Evolutionary conservation across 2,888 invertebrate genomes (phyloP).

Genomic region (Alviniconcha strummeri): DNA sequence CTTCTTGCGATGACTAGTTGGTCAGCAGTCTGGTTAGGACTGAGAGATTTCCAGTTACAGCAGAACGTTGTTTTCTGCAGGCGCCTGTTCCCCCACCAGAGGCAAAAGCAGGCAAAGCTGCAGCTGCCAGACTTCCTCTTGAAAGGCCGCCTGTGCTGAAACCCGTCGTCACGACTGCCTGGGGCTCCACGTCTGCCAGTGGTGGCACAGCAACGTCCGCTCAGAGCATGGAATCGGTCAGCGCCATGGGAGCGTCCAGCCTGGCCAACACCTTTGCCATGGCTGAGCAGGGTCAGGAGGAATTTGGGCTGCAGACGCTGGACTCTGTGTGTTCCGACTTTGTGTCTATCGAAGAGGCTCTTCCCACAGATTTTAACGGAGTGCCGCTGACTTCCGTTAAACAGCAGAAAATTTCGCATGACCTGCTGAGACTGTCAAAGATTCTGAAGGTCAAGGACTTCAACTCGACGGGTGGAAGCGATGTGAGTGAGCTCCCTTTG

Average conservation of each 20-base stretch:
- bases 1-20: no score
- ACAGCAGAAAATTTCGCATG: conserved; percentile 64
- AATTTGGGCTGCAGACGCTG: conserved; percentile 44
- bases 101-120: neutral
- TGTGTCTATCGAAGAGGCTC: conserved; percentile 58
- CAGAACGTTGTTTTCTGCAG: neutral
- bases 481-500: conserved; percentile 36
- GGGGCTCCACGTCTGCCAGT: conserved; percentile 12
- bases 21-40: no score
- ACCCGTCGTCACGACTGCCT: conserved; percentile 27
- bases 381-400: conserved; percentile 59
- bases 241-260: conserved; percentile 30
- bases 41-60: no score
- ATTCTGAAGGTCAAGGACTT: conserved; percentile 62
- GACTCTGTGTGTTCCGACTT: conserved; percentile 64
- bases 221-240: conserved; percentile 1
- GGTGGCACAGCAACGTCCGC: neutral
- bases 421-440: conserved; percentile 58
- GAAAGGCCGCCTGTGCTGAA: conserved; percentile 25
- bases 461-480: conserved; percentile 53
- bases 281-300: conserved; percentile 34
- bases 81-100: neutral
- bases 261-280: conserved; percentile 39
- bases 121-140: neutral
- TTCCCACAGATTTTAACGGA: conserved; percentile 64